These are phyloP conservation scores for Serinus canaria DNA, from an alignment of 2,113 vertebrate species.

Conservation along the genomic window DNA sequence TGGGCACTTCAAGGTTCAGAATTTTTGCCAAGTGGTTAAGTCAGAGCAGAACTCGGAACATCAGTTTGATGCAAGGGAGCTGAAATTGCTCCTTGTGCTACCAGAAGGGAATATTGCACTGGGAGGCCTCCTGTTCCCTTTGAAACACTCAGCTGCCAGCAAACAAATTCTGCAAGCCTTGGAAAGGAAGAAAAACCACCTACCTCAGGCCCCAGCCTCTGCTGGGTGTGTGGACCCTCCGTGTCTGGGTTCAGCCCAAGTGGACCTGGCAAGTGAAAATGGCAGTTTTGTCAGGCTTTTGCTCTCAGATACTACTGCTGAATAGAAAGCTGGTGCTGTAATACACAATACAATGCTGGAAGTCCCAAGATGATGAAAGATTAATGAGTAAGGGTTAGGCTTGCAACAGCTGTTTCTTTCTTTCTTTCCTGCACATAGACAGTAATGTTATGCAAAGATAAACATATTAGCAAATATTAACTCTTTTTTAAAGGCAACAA, in stretches of 20 bases:
- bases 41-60: neutral
- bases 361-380: constrained; percentile 64
- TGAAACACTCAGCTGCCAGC: neutral
- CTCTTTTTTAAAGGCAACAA: neutral
- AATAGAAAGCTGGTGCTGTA: constrained; percentile 46
- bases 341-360: constrained; percentile 6
- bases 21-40: neutral
- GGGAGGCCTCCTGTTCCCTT: neutral
- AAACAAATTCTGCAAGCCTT: neutral
- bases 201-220: neutral
- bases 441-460: constrained; percentile 55
- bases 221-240: neutral
- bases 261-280: neutral
- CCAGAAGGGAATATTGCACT: neutral
- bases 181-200: neutral
- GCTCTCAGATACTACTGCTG: neutral
- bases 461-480: constrained; percentile 62
- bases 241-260: neutral
- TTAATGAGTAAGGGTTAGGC: constrained; percentile 61
- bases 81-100: neutral
- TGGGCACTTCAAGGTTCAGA: neutral
- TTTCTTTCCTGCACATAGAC: constrained; percentile 29
- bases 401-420: constrained; percentile 64
- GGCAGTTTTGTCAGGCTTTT: constrained; percentile 7
- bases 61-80: neutral